Percentiles rank a stretch among this genome's conserved stretches.
These are phyloP conservation scores for Tethea ocularis DNA, from an alignment of 2,888 invertebrate species.

Conservation along the genomic window DNA sequence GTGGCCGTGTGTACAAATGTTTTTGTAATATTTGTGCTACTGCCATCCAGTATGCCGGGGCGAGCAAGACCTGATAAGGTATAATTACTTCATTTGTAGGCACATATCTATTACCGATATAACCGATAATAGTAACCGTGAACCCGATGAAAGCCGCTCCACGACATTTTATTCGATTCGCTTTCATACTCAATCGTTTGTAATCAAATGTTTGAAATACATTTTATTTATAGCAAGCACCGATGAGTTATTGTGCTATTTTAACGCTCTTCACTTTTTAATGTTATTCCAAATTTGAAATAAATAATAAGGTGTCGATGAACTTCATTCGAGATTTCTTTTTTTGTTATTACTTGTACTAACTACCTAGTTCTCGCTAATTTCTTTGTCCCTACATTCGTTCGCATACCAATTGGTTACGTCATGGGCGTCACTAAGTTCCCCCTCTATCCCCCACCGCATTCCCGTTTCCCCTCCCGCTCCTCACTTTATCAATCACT, in stretches of 20 bases:
- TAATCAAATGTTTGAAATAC: not conserved
- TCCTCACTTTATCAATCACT: conserved; percentile 64
- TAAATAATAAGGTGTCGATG: no score
- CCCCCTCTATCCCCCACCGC: conserved; percentile 26
- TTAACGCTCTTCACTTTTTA: not conserved
- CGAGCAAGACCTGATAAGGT: conserved; percentile 9
- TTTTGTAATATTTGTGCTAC: conserved; percentile 5
- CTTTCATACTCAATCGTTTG: not conserved
- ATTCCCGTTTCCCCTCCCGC: conserved; percentile 35
- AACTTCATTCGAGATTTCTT: no score
- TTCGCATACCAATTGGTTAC: conserved; percentile 74
- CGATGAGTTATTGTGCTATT: no score
- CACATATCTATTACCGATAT: conserved; percentile 30
- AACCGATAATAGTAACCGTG: conserved; percentile 41
- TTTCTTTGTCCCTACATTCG: conserved; percentile 64
- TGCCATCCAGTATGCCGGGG: not conserved
- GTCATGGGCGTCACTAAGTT: conserved; percentile 61
- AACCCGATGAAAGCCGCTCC: conserved; percentile 22
- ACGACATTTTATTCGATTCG: not conserved
- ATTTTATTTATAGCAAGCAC: no score
- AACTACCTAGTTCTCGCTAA: conserved; percentile 44
- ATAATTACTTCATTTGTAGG: conserved; percentile 12
- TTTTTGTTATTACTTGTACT: not conserved
- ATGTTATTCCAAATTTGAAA: not conserved
- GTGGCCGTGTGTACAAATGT: not conserved